Evolutionary conservation across 2,797 vertebrate species (phyloP), one percentile per base, ranked within the genome.

Genomic region (Parotocinclus haroldoi): DNA sequence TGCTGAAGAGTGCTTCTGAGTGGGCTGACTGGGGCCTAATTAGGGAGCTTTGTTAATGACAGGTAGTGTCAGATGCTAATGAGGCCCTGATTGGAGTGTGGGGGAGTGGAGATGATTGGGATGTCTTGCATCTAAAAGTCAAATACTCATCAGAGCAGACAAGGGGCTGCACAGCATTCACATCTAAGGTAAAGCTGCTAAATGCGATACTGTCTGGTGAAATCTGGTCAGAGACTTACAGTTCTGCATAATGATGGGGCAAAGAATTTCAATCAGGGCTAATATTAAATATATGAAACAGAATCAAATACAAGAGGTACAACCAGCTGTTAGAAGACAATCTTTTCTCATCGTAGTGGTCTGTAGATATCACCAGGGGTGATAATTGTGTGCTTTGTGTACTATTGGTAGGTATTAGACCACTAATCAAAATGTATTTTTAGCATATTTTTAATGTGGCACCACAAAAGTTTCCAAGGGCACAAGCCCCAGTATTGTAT

Each of bases 31-130:
- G 81, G 77, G 66, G 72, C 80, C 71, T 81, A 81, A 85, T 82
- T 80, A 82, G 74, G 75, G 76, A 74, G 74, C 74, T 73, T 77
- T 80, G 76, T 78, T 82, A 79, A 79, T 79, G 78, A 80, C 77
- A 82, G 79, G 75, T 78, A 78, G 78, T 80, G 79, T 79, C 79
- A 82, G 78, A 76, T 79, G 74, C 73, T 84, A 80, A 84, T 76
- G 73, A 84, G 75, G 63, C 69, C 54, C 75, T 82, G 81, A 84
- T 80, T 84, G 79, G 78, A 84, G 81, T 76, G 76, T 70, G 70
- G 65, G 62, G 66, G 71, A 77, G 72, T 71, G 76, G 65, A 75
- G 76, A 82, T 78, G 78, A 80, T 76, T 79, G 68, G 71, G 68
- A 81, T 65, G 69, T 66, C 68, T 77, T 63, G 58, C 68, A 72